These are phyloP conservation scores for Vimba vimba DNA, from an alignment of 2,113 vertebrate species.

Conservation along the genomic window DNA sequence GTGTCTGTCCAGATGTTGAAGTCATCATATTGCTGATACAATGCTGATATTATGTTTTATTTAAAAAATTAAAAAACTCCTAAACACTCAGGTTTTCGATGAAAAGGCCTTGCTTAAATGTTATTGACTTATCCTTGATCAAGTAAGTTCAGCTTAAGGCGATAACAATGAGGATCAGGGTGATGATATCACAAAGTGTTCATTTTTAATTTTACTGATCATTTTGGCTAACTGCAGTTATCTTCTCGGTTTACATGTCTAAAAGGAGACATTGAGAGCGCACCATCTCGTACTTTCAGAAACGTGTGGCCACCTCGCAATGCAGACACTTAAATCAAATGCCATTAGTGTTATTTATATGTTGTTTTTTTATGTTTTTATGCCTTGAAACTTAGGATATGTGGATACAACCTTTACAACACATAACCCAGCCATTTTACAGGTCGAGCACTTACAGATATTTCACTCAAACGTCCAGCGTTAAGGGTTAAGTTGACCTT, in stretches of 20 bases:
- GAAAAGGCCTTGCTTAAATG: slow-evolving; percentile 25
- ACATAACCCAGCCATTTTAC: slow-evolving; percentile 15
- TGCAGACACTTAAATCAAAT: slow-evolving; percentile 22
- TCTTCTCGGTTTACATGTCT: slow-evolving; percentile 13
- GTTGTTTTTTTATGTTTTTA: background rate
- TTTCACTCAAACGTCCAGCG: slow-evolving; percentile 29
- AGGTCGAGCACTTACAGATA: slow-evolving; percentile 15
- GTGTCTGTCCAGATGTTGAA: background rate
- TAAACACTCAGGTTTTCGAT: slow-evolving; percentile 43
- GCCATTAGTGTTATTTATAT: slow-evolving; percentile 22
- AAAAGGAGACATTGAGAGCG: background rate
- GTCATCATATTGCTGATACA: slow-evolving; percentile 46
- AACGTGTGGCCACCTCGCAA: background rate
- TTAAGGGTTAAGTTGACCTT: slow-evolving; percentile 58
- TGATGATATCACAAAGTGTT: background rate
- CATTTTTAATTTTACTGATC: background rate
- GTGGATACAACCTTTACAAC: background rate
- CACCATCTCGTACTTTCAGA: slow-evolving; percentile 2
- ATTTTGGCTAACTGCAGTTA: background rate
- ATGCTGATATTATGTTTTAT: slow-evolving; percentile 56
- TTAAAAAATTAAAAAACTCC: slow-evolving; percentile 18
- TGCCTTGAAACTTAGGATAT: background rate
- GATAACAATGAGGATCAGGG: slow-evolving; percentile 29
- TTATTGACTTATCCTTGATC: slow-evolving; percentile 12
- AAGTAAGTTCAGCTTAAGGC: slow-evolving; percentile 20